phyloP scores from a whole-genome alignment of 2,797 vertebrate species.

The Tauraco hartlaubi region DNA sequence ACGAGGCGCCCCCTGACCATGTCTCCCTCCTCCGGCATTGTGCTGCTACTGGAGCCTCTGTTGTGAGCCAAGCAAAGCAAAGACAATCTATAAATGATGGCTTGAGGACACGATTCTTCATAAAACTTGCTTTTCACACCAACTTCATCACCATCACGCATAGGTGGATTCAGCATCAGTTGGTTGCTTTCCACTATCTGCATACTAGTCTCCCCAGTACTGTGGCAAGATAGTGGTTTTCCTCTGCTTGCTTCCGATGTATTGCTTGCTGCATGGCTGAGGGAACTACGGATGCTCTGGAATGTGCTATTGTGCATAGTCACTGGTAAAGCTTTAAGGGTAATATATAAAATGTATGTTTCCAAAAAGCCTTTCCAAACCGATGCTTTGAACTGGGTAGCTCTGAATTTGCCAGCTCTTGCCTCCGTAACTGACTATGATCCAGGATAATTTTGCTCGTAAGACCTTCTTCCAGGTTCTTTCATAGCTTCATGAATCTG shows the following conservation, averaged over 20 bases:
- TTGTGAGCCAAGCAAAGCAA: not conserved
- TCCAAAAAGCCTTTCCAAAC: not conserved
- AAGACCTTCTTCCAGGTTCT: not conserved
- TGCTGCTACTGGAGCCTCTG: too few species aligned
- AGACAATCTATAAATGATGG: too few species aligned
- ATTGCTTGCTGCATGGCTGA: not conserved
- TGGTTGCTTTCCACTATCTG: not conserved
- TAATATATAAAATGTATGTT: accelerated
- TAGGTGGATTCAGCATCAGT: accelerated
- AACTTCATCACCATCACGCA: accelerated
- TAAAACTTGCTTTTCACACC: not conserved
- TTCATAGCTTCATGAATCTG: not conserved
- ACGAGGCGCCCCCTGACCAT: too few species aligned
- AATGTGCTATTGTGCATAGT: accelerated
- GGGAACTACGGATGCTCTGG: not conserved
- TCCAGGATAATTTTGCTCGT: not conserved
- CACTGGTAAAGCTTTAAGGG: not conserved
- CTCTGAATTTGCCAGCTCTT: accelerated
- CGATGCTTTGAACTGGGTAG: not conserved
- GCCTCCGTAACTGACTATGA: too few species aligned
- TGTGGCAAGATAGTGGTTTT: accelerated
- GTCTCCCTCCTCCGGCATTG: too few species aligned
- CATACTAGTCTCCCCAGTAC: accelerated
- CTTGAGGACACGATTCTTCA: not conserved
- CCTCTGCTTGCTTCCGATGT: not conserved